Evolutionary conservation across 2,797 vertebrate genomes (phyloP), one percentile per base, ranked within the genome.

Genomic region (Sebastes matsubarae): DNA sequence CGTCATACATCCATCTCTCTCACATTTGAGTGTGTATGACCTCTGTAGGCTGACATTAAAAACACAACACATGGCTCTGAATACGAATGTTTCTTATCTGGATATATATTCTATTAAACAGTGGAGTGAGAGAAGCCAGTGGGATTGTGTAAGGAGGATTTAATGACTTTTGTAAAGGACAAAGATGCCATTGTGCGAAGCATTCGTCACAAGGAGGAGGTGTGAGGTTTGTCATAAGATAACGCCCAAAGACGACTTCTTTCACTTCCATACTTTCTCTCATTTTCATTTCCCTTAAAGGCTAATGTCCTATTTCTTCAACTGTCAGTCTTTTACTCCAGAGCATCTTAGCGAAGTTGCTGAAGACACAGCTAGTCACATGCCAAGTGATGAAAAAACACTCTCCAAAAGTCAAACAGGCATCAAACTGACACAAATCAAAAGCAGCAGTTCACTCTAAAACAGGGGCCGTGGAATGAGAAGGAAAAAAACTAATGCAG

Each of bases 221-320:
- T 14, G 68, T 75, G 81, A 78, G 77, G 79, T 75, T 76, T 83
- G 86, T 89, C 88, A 93, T 77, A 50, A 88, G 87, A 84, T 61
- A 68, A 84, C 46, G 34, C 20, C 52, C 42, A 54, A 46, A 78
- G 68, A 84, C 77, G 89, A 90, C 87, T 88, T 82, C 92, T 89
- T 89, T 90, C 87, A 84, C 73, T 83, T 81, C 83, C 75, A 78
- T 12, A 55, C 50, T 76, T 63, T 67, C 57, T 83, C 74, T 81
- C 18, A 52, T 70, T 87, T 81, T 84, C 87, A 88, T 50, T 91
- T 88, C 79, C 83, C 27, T 52, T 83, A 57, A 73, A 64, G 5
- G 7, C 32, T 5, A 46, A 46, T 22, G 46, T 42, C 18, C 11
- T 10, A 24, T 74, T 80, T 83, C 52, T 68, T 83, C 29, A 83